Base-by-base conservation (phyloP, 2,113 vertebrate genomes). In the Mustelus asterias region DNA sequence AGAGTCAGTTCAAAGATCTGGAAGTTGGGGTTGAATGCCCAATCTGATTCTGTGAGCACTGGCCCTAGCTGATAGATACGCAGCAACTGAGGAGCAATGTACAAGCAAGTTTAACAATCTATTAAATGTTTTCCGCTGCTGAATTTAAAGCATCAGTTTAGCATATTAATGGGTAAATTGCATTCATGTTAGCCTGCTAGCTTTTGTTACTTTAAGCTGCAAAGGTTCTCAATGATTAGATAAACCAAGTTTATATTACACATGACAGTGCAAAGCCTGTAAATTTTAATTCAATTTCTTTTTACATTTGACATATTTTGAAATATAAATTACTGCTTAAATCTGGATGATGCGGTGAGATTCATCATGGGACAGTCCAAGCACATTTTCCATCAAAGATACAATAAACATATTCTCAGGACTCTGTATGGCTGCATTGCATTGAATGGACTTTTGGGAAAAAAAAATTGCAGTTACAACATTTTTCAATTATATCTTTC, bases 321-420 rank as follows among this genome's bases (percentile, higher is more conserved):
- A 93, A 65, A 93, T 37, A 93, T 93, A 93, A 93, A 93, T n/a
- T 63, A 22, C 89, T 93, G 60, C 60, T 93, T 65, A 65, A 93
- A 93, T 65, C 60, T 65, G 60, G 63, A 93, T 93, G 60, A 93
- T 37, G 58, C n/a, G 37, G 60, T 93, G 60, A 65, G 89, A 93
- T 67, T 93, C 60, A 37, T 93, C 33, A 37, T 93, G 29, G 29
- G n/a, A 14, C 11, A 90, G 26, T 90, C 88, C 11, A 63, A 65
- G 33, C 89, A 93, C 6, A 6, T 65, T 93, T 67, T 18, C 60
- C 10, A 93, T 93, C 89, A 93, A 93, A 93, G 33, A 65, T 93
- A 58, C 58, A 93, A 93, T 9, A 65, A 65, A 22, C 89, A 93
- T 93, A n/a, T 93, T 67, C 60, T 93, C 89, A 93, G 7, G 9